Percentiles rank a stretch among this genome's conserved stretches.
Conservation (phyloP, 2,113 vertebrate species). For the Ceyx cyanopectus region DNA sequence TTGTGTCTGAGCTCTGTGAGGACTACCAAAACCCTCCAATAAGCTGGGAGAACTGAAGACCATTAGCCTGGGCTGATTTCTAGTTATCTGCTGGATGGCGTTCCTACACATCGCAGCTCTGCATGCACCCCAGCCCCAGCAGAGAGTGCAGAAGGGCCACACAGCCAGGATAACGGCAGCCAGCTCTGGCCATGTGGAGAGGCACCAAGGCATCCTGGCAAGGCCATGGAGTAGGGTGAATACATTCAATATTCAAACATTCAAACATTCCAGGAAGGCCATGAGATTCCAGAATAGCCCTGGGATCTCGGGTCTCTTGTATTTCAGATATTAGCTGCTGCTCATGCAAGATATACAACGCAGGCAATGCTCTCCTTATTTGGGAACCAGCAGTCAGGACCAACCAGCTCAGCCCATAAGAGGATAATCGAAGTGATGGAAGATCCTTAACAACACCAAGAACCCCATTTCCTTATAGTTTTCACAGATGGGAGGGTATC, state of each 20-base stretch:
- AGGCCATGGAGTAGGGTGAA: background rate
- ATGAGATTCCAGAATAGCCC: background rate
- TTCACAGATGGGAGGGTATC: rapidly evolving
- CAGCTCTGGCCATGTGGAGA: background rate
- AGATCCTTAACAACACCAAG: background rate
- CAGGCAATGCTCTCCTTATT: background rate
- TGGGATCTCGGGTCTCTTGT: background rate
- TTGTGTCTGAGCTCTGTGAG: background rate
- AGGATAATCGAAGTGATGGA: background rate
- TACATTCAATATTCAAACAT: background rate
- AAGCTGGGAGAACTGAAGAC: background rate
- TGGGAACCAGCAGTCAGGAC: background rate
- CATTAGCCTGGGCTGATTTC: background rate
- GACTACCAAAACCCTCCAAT: background rate
- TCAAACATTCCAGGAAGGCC: too few relatives aligned
- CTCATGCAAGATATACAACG: background rate
- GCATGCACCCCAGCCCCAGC: background rate
- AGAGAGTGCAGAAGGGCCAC: background rate
- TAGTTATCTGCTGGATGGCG: background rate
- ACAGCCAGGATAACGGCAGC: background rate
- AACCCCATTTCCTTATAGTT: background rate
- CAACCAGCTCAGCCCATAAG: background rate
- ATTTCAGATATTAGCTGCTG: background rate
- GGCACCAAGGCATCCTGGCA: background rate
- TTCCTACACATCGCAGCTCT: background rate